Evolutionary conservation across 2,888 invertebrate genomes (phyloP).

Genomic region (Lithophane ornitopus): DNA sequence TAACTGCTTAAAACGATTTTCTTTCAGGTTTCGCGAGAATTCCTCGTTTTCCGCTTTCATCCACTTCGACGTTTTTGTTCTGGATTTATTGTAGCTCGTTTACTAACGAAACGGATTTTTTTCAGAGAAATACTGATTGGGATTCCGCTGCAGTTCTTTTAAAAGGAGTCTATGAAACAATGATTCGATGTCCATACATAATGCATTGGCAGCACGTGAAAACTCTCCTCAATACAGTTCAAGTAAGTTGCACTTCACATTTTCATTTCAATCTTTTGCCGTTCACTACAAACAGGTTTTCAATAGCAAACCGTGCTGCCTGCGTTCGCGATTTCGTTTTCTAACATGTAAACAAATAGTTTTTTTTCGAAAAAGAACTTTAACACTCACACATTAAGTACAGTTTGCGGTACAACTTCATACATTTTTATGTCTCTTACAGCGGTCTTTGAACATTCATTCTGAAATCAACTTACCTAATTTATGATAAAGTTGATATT

Average conservation of each 20-base stretch:
- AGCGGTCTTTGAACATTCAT: not conserved
- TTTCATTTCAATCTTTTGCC: not conserved
- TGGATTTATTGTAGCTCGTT: not conserved
- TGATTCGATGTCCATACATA: conserved; percentile 98
- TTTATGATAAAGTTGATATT: not conserved
- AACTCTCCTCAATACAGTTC: conserved; percentile 95
- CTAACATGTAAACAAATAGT: not conserved
- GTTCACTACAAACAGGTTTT: not conserved
- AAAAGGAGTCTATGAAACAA: conserved; percentile 98
- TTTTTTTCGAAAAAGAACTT: not conserved
- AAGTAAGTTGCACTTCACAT: conserved; percentile 89
- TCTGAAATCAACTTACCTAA: not conserved
- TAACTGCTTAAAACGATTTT: conserved; percentile 6
- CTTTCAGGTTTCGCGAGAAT: not conserved
- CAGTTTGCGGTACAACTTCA: not conserved
- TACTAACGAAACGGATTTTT: not conserved
- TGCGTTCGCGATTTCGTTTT: not conserved
- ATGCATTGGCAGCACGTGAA: conserved; percentile 99
- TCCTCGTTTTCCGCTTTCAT: not conserved
- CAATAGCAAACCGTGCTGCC: not conserved
- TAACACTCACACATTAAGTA: not conserved
- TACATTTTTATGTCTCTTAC: not conserved
- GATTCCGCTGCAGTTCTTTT: conserved; percentile 98
- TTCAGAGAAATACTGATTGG: conserved; percentile 98
- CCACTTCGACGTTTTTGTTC: not conserved